Conservation (phyloP, 2,888 invertebrate species). For the Cosmia pyralina region DNA sequence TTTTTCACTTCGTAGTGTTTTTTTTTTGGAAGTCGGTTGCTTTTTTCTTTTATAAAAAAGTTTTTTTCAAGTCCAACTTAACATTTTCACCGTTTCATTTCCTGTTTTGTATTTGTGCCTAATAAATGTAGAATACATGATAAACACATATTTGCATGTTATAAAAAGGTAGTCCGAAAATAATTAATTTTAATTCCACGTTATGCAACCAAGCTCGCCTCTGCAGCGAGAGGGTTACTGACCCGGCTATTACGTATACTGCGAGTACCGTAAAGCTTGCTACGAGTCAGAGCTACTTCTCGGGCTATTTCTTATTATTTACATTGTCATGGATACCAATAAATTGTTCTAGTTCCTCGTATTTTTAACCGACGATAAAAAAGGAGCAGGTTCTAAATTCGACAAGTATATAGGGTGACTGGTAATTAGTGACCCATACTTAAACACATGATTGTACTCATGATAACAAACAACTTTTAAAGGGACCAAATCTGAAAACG, state of each 20-base stretch:
- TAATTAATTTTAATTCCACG: slow-evolving; percentile 17
- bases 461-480: no score
- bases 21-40: no score
- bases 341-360: slow-evolving; percentile 5
- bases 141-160: background rate
- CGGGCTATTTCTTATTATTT: slow-evolving; percentile 24
- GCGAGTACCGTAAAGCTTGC: slow-evolving; percentile 30
- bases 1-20: no score
- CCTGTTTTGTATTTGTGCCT: background rate
- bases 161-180: slow-evolving; percentile 1
- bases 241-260: slow-evolving; percentile 30
- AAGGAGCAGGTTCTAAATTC: no score
- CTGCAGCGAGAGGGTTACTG: slow-evolving; percentile 53
- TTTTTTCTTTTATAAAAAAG: no score
- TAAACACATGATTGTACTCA: no score
- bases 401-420: no score
- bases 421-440: no score
- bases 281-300: slow-evolving; percentile 9
- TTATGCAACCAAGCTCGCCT: slow-evolving; percentile 14
- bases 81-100: background rate
- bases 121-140: background rate
- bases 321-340: slow-evolving; percentile 7
- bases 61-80: background rate
- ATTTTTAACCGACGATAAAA: background rate
- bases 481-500: no score